phyloP scores from a whole-genome alignment of 2,888 invertebrate genomes.

The Pachliopta kotzebuea region DNA sequence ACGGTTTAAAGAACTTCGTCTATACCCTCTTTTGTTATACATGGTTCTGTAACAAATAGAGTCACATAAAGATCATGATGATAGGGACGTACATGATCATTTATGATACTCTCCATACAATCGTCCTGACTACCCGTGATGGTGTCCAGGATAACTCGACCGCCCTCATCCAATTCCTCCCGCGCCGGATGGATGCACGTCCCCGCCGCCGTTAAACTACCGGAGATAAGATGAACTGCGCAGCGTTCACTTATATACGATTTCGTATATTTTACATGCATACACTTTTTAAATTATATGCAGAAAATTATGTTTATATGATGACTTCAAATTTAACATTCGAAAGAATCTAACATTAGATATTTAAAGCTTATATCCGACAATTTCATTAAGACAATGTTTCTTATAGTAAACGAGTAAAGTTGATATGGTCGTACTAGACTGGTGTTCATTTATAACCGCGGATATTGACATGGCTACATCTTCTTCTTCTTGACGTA shows the following conservation, averaged over 20 bases:
- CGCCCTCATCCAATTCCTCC: conserved; percentile 8
- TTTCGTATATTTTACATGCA: neutral
- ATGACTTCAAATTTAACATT: neutral
- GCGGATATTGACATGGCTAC: too few relatives aligned
- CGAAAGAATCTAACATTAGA: too few relatives aligned
- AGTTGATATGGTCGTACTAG: too few relatives aligned
- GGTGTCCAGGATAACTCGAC: neutral
- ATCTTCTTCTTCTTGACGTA: too few relatives aligned
- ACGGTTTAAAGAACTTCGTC: too few relatives aligned
- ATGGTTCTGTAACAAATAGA: neutral
- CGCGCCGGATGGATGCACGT: conserved; percentile 6
- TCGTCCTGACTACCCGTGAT: neutral
- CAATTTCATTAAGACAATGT: too few relatives aligned
- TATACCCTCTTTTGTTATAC: neutral
- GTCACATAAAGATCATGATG: neutral
- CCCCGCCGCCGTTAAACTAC: conserved; percentile 2
- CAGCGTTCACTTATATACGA: conserved; percentile 6
- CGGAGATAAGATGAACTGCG: conserved; percentile 14
- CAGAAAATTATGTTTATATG: neutral
- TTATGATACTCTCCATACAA: neutral
- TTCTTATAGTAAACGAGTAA: too few relatives aligned
- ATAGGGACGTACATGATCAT: neutral
- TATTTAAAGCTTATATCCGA: too few relatives aligned
- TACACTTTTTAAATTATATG: neutral
- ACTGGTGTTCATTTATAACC: too few relatives aligned